phyloP scores from a whole-genome alignment of 2,113 vertebrate species.

The Edolisoma coerulescens region DNA sequence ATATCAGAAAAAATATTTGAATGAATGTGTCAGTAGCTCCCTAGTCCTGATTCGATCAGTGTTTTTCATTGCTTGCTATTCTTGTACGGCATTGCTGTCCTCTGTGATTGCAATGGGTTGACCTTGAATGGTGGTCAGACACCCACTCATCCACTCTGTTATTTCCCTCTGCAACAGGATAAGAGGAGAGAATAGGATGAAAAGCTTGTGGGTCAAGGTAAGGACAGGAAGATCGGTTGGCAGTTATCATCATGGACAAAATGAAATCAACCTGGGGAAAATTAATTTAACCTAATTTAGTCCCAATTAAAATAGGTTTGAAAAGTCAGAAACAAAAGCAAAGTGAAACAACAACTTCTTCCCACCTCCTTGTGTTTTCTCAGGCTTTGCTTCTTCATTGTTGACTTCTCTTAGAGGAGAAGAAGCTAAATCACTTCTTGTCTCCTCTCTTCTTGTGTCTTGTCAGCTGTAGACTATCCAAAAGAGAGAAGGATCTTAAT shows the following conservation, averaged over 20 bases:
- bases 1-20: neutral
- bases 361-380: accelerated
- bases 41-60: neutral
- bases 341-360: neutral
- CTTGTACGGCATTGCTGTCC: neutral
- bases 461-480: neutral
- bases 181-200: neutral
- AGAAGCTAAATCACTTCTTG: neutral
- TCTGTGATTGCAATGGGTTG: neutral
- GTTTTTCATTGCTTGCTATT: neutral
- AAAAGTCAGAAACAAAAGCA: neutral
- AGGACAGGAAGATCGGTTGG: neutral
- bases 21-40: neutral
- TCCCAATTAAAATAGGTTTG: neutral
- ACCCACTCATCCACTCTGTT: neutral
- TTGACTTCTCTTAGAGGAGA: neutral
- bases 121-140: neutral
- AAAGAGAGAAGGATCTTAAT: neutral
- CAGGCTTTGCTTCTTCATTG: neutral
- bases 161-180: neutral
- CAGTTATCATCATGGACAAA: neutral
- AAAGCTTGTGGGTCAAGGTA: neutral
- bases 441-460: neutral
- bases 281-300: neutral
- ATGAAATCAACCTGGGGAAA: neutral